phyloP scores from a whole-genome alignment of 2,797 vertebrate genomes.

The Remorina albescens region DNA sequence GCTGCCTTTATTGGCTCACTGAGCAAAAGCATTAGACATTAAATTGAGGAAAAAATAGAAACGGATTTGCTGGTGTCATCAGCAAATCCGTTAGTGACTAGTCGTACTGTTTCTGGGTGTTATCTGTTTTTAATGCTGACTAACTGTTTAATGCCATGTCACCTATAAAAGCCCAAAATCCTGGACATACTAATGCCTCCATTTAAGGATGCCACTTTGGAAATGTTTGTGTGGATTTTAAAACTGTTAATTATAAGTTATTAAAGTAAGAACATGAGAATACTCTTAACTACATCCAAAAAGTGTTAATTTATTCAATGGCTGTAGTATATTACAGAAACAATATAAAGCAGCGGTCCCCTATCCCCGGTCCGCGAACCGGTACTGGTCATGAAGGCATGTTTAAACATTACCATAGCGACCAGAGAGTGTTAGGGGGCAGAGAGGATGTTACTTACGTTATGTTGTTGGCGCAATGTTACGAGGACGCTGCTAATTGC shows the following conservation, averaged over 20 bases:
- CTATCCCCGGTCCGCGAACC: too few species aligned
- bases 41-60: conserved; percentile 27
- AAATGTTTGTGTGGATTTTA: conserved; percentile 1
- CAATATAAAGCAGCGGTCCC: too few species aligned
- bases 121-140: conserved; percentile 14
- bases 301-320: background rate
- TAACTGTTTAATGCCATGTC: background rate
- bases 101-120: conserved; percentile 12
- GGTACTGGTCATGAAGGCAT: too few species aligned
- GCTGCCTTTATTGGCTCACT: conserved; percentile 21
- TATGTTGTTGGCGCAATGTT: too few species aligned
- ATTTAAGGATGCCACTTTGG: background rate
- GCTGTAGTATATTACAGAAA: background rate
- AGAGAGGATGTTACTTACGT: too few species aligned
- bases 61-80: conserved; percentile 46
- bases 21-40: conserved; percentile 35
- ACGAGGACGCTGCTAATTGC: too few species aligned
- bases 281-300: background rate
- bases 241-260: background rate
- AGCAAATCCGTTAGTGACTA: conserved; percentile 13
- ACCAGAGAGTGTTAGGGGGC: too few species aligned
- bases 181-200: background rate
- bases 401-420: too few species aligned
- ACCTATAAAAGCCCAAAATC: background rate
- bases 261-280: background rate